Evolutionary conservation across 2,113 vertebrate species (phyloP).

Genomic region (Agapornis roseicollis): DNA sequence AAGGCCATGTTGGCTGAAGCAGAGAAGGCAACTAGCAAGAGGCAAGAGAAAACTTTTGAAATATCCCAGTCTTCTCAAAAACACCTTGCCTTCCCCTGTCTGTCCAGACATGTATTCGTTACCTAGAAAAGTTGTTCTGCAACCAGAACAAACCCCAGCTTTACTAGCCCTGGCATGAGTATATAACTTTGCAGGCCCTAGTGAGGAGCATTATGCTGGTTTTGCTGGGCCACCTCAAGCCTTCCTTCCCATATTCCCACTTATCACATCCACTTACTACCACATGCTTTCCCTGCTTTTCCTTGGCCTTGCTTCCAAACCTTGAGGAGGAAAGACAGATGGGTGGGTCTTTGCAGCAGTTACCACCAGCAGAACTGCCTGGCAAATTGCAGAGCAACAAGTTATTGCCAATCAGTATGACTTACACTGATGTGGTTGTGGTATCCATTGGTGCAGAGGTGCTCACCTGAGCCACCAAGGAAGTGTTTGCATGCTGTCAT

Average conservation of each 20-base stretch:
- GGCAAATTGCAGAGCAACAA: not conserved
- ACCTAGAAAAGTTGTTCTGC: not conserved
- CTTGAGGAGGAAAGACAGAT: not conserved
- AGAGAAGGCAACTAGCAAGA: not conserved
- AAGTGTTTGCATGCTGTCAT: accelerated
- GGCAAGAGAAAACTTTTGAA: not conserved
- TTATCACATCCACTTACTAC: not conserved
- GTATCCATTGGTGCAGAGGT: not conserved
- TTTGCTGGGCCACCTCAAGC: not conserved
- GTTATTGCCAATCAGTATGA: not conserved
- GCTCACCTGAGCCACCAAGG: not conserved
- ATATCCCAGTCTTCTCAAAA: not conserved
- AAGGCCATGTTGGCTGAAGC: not conserved
- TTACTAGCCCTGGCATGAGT: not conserved
- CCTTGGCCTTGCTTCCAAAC: not conserved
- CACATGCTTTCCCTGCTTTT: not conserved
- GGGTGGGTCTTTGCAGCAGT: not conserved
- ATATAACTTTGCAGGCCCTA: not conserved
- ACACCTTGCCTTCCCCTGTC: not conserved
- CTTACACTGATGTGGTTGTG: not conserved
- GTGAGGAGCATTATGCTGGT: not conserved
- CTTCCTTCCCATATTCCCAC: not conserved
- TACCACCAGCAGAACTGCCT: not conserved
- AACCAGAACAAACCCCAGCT: not conserved
- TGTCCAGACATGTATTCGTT: not conserved